Conservation (phyloP, 1,140 invertebrate species). For the Apocrypta bakeri region DNA sequence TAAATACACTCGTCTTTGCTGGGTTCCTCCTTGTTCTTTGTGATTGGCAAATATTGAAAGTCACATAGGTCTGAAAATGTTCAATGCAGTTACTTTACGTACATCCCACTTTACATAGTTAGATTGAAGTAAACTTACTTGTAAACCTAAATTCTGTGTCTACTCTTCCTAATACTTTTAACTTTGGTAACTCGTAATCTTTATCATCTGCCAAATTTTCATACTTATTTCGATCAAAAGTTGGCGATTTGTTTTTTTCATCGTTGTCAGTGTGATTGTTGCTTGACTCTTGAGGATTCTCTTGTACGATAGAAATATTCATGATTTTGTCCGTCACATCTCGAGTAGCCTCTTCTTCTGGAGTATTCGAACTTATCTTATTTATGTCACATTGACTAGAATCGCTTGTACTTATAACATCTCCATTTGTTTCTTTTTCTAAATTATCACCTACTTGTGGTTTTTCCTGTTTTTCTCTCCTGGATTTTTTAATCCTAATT, state of each 20-base stretch:
- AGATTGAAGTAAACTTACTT: constrained; percentile 75
- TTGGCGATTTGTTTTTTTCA: constrained; percentile 52
- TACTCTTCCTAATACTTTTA: constrained; percentile 81
- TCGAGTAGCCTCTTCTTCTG: background rate
- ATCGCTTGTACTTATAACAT: background rate
- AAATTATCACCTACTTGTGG: background rate
- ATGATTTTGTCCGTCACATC: constrained; percentile 39
- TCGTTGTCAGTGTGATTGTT: constrained; percentile 28
- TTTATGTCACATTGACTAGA: constrained; percentile 29
- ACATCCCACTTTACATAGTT: too few relatives aligned
- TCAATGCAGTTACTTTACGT: background rate
- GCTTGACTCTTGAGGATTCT: background rate
- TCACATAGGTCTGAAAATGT: constrained; percentile 85
- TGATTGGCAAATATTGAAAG: constrained; percentile 91
- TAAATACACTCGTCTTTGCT: constrained; percentile 77
- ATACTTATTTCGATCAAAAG: constrained; percentile 57
- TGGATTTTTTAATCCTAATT: constrained; percentile 78
- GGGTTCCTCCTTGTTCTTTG: constrained; percentile 67
- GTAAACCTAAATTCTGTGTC: constrained; percentile 83
- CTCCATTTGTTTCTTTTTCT: background rate
- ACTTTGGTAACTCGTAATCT: constrained; percentile 61
- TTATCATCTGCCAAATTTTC: constrained; percentile 61
- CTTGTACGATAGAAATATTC: constrained; percentile 14
- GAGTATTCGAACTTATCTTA: constrained; percentile 18
- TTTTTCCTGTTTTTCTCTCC: constrained; percentile 65